Evolutionary conservation across 1,140 invertebrate genomes (phyloP), one percentile per base, ranked within the genome.

Genomic region (Hydropsyche tenuis): DNA sequence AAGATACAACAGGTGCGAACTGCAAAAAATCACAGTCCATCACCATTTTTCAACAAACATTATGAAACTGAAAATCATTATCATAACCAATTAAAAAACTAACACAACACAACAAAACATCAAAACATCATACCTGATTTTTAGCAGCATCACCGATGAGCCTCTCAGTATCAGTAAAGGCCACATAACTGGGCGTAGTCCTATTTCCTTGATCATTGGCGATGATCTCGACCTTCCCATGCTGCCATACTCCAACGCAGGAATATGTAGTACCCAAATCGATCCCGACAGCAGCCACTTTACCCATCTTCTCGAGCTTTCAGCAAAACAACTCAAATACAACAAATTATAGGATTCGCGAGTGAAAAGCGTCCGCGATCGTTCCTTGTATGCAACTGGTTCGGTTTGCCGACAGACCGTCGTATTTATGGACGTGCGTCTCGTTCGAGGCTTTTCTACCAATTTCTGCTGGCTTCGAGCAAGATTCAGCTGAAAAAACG

Each of bases 161-260:
- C 27, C 95, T 84, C 81, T 97, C 95, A 0, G 91, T 90, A 60
- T 96, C 94, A 1, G 91, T 95, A 83, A 97, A 97, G 2, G 94
- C 95, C 12, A 97, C 95, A 81, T 95, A 96, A 68, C 91, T 93
- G 1, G 94, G 94, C 16, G 94, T 96, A 14, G 94, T 96, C 71
- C 94, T 86, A 81, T 96, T 96, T 45, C 95, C 95, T 82, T 96
- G 94, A 78, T 96, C 94, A 79, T 97, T 97, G 46, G 94, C 93
- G 63, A 96, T 96, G 77, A 96, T 96, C 81, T 96, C 94, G 6
- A 96, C 94, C 80, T 94, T 93, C 37, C 94, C 93, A 80, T 95
- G 87, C 78, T 92, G 89, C 80, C 91, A 94, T 0, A 93, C 91
- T 51, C 90, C 92, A 2, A 94, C 92, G 78, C 92, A 93, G 5